Conservation (phyloP, 2,888 invertebrate species). For the Crematogaster levior region DNA sequence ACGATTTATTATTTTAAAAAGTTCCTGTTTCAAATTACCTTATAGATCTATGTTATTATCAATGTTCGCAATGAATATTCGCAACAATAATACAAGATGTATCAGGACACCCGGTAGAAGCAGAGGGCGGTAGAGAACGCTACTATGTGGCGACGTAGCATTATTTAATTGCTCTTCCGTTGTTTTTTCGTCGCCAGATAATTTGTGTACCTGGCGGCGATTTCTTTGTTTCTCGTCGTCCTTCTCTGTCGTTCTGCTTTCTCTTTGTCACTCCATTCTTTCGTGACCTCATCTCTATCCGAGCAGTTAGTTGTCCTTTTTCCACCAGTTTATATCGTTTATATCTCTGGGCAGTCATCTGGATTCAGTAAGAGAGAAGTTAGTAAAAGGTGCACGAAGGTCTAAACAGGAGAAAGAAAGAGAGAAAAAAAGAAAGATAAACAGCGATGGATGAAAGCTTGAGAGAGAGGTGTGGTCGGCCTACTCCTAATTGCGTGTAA, state of each 20-base stretch:
- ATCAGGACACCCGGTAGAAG: slow-evolving; percentile 74
- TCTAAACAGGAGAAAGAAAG: slow-evolving; percentile 38
- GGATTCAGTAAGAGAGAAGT: slow-evolving; percentile 54
- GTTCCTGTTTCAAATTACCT: neutral
- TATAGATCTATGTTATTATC: neutral
- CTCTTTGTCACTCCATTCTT: slow-evolving; percentile 39
- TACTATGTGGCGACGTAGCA: slow-evolving; percentile 81
- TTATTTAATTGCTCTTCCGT: slow-evolving; percentile 84
- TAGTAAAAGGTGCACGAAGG: slow-evolving; percentile 24
- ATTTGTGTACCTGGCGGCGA: slow-evolving; percentile 84
- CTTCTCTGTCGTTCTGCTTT: slow-evolving; percentile 48
- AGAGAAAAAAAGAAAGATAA: slow-evolving; percentile 20
- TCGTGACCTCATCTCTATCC: slow-evolving; percentile 45
- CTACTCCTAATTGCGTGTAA: slow-evolving; percentile 85
- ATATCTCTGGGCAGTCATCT: slow-evolving; percentile 71
- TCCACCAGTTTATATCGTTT: slow-evolving; percentile 77
- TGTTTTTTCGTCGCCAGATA: slow-evolving; percentile 82
- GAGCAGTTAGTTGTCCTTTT: slow-evolving; percentile 54
- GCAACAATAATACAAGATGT: neutral
- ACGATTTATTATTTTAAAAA: neutral
- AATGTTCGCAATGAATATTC: neutral
- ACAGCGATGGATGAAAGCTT: slow-evolving; percentile 52
- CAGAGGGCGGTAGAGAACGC: slow-evolving; percentile 68
- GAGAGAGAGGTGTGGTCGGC: slow-evolving; percentile 69
- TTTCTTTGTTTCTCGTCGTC: slow-evolving; percentile 59